Evolutionary conservation across 53 echinoderm and acorn worm genomes (phyloP).

Genomic region (Astropecten irregularis): DNA sequence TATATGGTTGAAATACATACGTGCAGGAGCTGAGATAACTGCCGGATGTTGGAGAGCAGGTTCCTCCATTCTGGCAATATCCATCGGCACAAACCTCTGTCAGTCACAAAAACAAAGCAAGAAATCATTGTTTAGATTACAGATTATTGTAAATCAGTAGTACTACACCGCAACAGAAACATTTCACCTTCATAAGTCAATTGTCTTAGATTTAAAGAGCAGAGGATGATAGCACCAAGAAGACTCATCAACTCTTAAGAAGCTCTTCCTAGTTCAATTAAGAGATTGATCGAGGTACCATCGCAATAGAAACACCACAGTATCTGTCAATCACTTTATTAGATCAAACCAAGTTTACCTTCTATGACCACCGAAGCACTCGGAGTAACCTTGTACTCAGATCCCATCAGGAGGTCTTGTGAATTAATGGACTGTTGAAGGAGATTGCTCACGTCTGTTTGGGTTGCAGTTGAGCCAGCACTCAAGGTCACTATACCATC

Average conservation of each 20-base stretch:
- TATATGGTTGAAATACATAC: neutral
- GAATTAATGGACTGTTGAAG: neutral
- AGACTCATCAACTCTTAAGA: neutral
- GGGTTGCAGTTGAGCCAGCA: neutral
- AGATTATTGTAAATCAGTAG: neutral
- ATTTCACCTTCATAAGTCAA: neutral
- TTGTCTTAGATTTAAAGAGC: neutral
- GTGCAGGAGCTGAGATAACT: conserved; percentile 7
- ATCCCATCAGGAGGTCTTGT: neutral
- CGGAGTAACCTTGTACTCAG: neutral
- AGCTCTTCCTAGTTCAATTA: neutral
- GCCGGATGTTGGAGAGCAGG: neutral
- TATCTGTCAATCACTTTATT: neutral
- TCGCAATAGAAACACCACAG: neutral
- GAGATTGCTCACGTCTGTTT: neutral
- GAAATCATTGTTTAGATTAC: neutral
- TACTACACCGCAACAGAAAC: neutral
- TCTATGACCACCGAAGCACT: neutral
- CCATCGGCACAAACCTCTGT: conserved; percentile 51
- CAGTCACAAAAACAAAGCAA: neutral
- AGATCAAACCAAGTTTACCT: neutral
- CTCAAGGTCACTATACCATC: neutral
- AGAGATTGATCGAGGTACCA: neutral
- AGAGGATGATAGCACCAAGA: too few species aligned
- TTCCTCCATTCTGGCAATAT: conserved; percentile 48